Percentiles rank a stretch among this genome's conserved stretches.
These are phyloP conservation scores for Menura novaehollandiae DNA, from an alignment of 2,113 vertebrate genomes.

Conservation along the genomic window DNA sequence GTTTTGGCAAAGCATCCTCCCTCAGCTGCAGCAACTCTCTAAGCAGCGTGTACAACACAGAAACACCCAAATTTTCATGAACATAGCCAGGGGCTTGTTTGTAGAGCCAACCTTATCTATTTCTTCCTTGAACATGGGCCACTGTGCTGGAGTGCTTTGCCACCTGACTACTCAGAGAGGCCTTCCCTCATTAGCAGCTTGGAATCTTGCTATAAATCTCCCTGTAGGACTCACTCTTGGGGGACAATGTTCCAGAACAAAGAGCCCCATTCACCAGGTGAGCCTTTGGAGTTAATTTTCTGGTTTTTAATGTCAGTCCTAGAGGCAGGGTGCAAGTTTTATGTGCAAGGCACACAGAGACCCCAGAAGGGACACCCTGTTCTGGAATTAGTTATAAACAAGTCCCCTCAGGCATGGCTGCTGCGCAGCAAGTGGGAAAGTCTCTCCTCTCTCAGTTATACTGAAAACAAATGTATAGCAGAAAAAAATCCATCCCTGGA, in stretches of 20 bases:
- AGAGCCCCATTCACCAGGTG: background rate
- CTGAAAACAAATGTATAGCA: background rate
- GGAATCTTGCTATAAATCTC: background rate
- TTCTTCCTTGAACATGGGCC: background rate
- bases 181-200: background rate
- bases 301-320: background rate
- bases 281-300: background rate
- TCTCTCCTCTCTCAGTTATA: background rate
- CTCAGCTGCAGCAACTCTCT: background rate
- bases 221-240: background rate
- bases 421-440: background rate
- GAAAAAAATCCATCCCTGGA: background rate
- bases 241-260: slow-evolving; percentile 2
- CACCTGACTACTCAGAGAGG: background rate
- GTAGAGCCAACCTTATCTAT: background rate
- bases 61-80: background rate
- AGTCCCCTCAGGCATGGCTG: background rate
- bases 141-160: background rate
- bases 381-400: background rate
- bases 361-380: background rate
- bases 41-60: rapidly evolving
- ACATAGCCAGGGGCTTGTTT: rapidly evolving
- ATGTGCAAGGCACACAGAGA: background rate
- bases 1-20: background rate
- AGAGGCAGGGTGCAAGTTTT: background rate